Base-by-base conservation (phyloP, 2,888 invertebrate genomes). In the Strigamia maritima region DNA sequence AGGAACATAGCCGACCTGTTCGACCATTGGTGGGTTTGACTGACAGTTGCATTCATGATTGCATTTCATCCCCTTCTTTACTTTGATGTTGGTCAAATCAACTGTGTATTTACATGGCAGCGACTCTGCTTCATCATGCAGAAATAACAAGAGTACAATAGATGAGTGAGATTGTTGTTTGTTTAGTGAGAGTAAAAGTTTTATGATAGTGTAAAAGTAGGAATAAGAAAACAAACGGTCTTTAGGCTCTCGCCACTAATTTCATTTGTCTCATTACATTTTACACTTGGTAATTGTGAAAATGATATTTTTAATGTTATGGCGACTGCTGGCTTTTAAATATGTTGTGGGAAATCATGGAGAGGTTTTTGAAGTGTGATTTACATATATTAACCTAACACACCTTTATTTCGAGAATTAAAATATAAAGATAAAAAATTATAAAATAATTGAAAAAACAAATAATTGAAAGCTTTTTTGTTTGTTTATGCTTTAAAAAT, bases 81-180 rank as follows among this genome's bases (percentile, higher is more conserved):
- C 70, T 70, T 70, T 70, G 70, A 70, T 70, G 70, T 70, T 28
- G 70, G 70, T 28, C 70, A 70, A 70, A 70, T 70, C 70, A 70
- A 70, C 70, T 70, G 70, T 70, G 70, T 26, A 70, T 70, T 70
- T 70, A 54, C 54, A 54, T 54, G 19, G 22, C 54, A 22, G 54
- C 70, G 28, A 16, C 16, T n/a, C 28, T 70, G 70, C 70, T 70
- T 70, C 70, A 28, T 70, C 70, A 70, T 26, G 28, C 70, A 70
- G 70, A 70, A 70, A 26, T 70, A 70, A 70, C 70, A 70, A 16
- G 26, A 28, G 28, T 28, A 70, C 70, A 70, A 70, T 70, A 26
- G 28, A 70, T 14, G 26, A 70, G 19, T n/a, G 54, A 54, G 54
- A 54, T 54, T 28, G 70, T 70, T 70, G 70, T 70, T 70, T 70